phyloP scores from a whole-genome alignment of 2,888 invertebrate species.

The Dicranocentrus wangi region DNA sequence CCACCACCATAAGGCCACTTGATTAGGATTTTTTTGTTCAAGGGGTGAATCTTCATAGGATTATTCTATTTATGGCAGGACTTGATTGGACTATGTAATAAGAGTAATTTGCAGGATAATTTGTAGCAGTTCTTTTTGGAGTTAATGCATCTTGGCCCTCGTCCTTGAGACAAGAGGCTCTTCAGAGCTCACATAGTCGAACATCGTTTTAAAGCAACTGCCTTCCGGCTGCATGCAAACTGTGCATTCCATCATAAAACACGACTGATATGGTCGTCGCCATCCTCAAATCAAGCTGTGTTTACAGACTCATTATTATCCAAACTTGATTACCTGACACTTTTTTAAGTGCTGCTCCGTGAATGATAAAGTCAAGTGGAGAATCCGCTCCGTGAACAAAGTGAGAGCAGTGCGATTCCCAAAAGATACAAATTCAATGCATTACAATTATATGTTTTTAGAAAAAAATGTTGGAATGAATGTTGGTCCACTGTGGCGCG shows the following conservation, averaged over 20 bases:
- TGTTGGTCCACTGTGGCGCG: no score
- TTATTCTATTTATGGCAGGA: conserved; percentile 17
- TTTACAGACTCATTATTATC: no score
- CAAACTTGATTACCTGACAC: no score
- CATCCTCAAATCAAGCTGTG: no score
- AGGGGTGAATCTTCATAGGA: conserved; percentile 21
- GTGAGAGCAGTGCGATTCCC: no score
- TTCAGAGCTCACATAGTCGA: background rate
- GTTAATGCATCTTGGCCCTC: background rate
- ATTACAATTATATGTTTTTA: no score
- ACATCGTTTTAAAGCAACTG: background rate
- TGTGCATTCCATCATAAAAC: background rate
- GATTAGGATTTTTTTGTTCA: background rate
- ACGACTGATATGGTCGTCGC: no score
- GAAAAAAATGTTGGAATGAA: no score
- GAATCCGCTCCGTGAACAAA: no score
- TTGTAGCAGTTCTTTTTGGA: conserved; percentile 24
- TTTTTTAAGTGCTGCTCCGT: no score
- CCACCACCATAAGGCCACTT: background rate
- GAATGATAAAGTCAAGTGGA: no score
- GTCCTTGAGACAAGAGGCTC: conserved; percentile 12
- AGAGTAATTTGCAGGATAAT: conserved; percentile 6
- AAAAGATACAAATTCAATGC: no score
- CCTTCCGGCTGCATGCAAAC: conserved; percentile 14
- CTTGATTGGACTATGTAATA: conserved; percentile 12